A percentile compares a stretch with the other conserved stretches of the same genome.
These are phyloP conservation scores for Azemiops feae DNA, from an alignment of 2,113 vertebrate species.

Conservation along the genomic window DNA sequence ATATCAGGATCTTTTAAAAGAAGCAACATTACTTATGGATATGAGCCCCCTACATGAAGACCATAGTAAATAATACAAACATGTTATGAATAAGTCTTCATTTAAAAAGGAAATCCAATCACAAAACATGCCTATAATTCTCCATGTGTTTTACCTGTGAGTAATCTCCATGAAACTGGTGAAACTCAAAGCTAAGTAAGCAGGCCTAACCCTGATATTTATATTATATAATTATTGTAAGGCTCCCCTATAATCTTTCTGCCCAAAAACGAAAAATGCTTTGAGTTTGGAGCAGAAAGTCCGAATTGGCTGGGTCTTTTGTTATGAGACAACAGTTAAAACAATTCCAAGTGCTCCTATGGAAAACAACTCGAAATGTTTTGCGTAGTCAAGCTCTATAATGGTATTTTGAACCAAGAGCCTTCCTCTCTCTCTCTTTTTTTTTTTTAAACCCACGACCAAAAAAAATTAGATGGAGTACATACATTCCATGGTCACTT, in stretches of 20 bases:
- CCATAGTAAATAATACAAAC: background rate
- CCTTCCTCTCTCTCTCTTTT: background rate
- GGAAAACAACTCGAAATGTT: background rate
- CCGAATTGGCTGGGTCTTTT: background rate
- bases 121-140: background rate
- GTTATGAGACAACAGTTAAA: background rate
- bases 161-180: background rate
- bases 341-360: background rate
- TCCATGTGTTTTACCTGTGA: background rate
- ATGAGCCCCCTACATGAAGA: background rate
- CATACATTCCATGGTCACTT: background rate
- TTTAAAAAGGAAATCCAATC: background rate
- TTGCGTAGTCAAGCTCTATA: background rate
- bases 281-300: background rate
- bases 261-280: background rate
- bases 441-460: background rate
- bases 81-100: conserved; percentile 13
- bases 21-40: background rate
- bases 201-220: background rate
- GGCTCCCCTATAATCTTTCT: background rate
- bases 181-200: background rate
- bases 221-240: background rate
- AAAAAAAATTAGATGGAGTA: background rate
- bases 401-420: background rate
- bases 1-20: background rate